Base-by-base conservation (phyloP, 2,888 invertebrate genomes). In the Apamea epomidion region DNA sequence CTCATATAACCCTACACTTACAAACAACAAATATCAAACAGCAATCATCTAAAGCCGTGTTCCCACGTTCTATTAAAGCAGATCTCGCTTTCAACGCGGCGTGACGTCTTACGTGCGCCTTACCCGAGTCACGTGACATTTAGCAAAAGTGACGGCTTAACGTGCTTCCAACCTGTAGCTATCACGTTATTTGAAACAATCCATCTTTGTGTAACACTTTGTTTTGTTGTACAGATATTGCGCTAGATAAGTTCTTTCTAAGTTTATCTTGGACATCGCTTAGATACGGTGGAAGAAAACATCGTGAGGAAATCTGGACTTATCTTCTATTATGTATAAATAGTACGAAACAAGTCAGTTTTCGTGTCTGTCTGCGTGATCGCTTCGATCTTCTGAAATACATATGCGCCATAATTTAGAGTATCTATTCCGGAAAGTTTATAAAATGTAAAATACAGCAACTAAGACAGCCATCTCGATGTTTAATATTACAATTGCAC, bases 41-140 rank as follows among this genome's bases (percentile, higher is more conserved):
- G 73, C 72, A 64, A 84, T 74, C 32, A 67, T 65, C 37, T 69
- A 68, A 85, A 71, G 25, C 71, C 74, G 4, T 68, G 74, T 85
- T 74, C 69, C 54, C 79, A n/a, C 65, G 51, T 68, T 62, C 71
- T 54, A 70, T 83, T 81, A 77, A 81, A 70, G 29, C 62, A 70
- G 42, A 71, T 78, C 74, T 82, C 10, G 48, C 58, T 67, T 54
- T 75, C 54, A 65, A 58, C 77, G 18, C 67, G 54, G 71, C 69
- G 77, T 77, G 73, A 77, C 68, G 60, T 16, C 58, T 74, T 68
- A 81, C 64, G 64, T 54, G n/a, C 65, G 60, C 25, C 58, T 68
- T 62, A 78, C 67, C 67, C 64, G 6, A 62, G 81, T 65, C 79
- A 80, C 83, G 87, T 87, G 85, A 85, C 80, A 80, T 81, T 81